Percentiles rank a stretch among this genome's conserved stretches.
These are phyloP conservation scores for Dendroctonus valens DNA, from an alignment of 1,140 invertebrate species.

Conservation along the genomic window DNA sequence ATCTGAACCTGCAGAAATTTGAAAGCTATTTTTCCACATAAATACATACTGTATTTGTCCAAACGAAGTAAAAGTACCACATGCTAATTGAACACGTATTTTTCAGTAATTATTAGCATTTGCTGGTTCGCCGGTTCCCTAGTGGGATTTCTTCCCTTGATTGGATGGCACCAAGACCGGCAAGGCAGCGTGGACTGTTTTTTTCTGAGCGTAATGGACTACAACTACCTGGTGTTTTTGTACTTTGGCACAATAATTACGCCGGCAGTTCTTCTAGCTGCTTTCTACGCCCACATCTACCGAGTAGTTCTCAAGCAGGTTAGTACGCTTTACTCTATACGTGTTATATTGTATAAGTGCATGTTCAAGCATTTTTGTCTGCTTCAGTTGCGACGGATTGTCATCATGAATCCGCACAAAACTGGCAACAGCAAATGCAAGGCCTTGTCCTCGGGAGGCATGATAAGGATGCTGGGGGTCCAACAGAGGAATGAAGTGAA, in stretches of 20 bases:
- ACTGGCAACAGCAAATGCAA: constrained; percentile 28
- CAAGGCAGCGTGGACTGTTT: constrained; percentile 63
- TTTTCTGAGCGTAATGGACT: constrained; percentile 85
- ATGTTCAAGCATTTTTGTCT: background rate
- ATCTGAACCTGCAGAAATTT: no score
- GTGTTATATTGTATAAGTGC: background rate
- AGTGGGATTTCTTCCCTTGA: constrained; percentile 78
- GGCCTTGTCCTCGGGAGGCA: constrained; percentile 56
- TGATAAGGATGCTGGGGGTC: constrained; percentile 74
- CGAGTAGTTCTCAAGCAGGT: constrained; percentile 86
- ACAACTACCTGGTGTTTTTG: constrained; percentile 82
- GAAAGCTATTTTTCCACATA: no score
- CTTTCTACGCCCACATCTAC: constrained; percentile 87
- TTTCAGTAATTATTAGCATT: constrained; percentile 78
- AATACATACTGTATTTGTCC: no score
- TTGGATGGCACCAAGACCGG: constrained; percentile 77
- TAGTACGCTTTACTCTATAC: constrained; percentile 26
- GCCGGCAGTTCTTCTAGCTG: constrained; percentile 76
- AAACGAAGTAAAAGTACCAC: no score
- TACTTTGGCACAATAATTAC: constrained; percentile 88
- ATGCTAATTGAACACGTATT: constrained; percentile 9
- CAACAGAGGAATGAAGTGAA: constrained; percentile 85
- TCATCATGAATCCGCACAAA: constrained; percentile 56
- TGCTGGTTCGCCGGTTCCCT: constrained; percentile 80
- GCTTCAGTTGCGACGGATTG: constrained; percentile 57